Conservation (phyloP, 2,797 vertebrate species). For the Austrolebias charrua region DNA sequence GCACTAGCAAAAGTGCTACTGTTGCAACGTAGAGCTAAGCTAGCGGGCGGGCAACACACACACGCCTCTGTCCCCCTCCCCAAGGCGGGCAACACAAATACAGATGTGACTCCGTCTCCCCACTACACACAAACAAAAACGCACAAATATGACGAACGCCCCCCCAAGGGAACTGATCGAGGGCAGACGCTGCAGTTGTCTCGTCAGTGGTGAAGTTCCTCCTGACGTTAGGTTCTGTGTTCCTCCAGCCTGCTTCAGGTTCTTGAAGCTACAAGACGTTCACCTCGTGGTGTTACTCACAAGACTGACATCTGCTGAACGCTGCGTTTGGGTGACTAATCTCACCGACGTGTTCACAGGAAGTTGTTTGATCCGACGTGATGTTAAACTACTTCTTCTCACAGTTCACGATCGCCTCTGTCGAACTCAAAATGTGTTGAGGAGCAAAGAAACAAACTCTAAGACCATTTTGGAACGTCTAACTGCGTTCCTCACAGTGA, state of each 20-base stretch:
- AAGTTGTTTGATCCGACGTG: neutral
- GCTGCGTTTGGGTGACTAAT: slow-evolving; percentile 15
- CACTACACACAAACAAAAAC: too few species aligned
- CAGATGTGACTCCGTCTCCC: too few species aligned
- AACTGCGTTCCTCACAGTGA: slow-evolving; percentile 2
- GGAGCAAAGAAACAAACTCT: too few species aligned
- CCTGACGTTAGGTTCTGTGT: neutral
- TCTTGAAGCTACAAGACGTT: slow-evolving; percentile 1
- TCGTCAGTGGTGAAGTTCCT: neutral
- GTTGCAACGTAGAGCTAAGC: too few species aligned
- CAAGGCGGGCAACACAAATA: too few species aligned
- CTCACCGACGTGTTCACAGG: slow-evolving; percentile 8
- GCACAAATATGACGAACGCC: too few species aligned
- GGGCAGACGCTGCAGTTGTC: neutral
- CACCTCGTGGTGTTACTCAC: neutral
- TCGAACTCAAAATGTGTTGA: too few species aligned
- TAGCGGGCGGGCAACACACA: too few species aligned
- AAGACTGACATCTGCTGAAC: neutral
- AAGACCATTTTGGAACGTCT: neutral
- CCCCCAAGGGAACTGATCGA: too few species aligned
- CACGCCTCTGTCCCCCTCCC: too few species aligned
- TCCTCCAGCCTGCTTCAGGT: slow-evolving; percentile 3
- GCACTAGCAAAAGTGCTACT: too few species aligned
- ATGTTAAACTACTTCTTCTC: neutral
- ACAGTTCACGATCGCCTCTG: neutral